A percentile compares a stretch with the other conserved stretches of the same genome.
These are phyloP conservation scores for Mythimna albipuncta DNA, from an alignment of 2,888 invertebrate species.

Conservation along the genomic window DNA sequence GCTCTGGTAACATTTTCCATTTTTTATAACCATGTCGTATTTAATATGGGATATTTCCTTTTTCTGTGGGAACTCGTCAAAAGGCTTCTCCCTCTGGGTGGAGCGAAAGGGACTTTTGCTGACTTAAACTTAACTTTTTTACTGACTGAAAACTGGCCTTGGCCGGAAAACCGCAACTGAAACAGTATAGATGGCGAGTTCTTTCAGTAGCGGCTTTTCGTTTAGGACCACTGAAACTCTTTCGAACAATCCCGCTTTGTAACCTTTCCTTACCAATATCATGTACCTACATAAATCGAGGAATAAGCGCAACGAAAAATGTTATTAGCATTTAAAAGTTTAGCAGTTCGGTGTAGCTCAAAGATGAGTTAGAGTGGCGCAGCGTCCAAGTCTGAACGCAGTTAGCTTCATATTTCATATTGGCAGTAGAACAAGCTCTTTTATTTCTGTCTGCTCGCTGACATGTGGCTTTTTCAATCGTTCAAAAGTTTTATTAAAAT, in stretches of 20 bases:
- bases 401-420: slow-evolving; percentile 83
- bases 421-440: slow-evolving; percentile 71
- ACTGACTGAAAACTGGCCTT: too few relatives aligned
- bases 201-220: too few relatives aligned
- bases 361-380: slow-evolving; percentile 75
- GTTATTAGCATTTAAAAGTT: slow-evolving; percentile 60
- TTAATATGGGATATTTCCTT: not conserved
- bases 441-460: slow-evolving; percentile 84
- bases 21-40: not conserved
- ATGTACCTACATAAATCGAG: not conserved
- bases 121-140: too few relatives aligned
- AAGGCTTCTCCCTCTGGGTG: too few relatives aligned
- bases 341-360: slow-evolving; percentile 64
- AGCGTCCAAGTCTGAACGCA: slow-evolving; percentile 74
- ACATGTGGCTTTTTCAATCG: slow-evolving; percentile 75
- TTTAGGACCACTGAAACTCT: too few relatives aligned
- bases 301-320: slow-evolving; percentile 8
- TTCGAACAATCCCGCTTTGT: not conserved
- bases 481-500: slow-evolving; percentile 67
- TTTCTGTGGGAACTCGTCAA: too few relatives aligned
- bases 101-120: too few relatives aligned
- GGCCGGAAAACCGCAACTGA: too few relatives aligned
- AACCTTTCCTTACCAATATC: not conserved
- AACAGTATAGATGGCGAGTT: too few relatives aligned
- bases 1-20: not conserved